A percentile compares a stretch with the other conserved stretches of the same genome.
Conservation (phyloP, 1,140 invertebrate species). For the Laupala kohalensis region DNA sequence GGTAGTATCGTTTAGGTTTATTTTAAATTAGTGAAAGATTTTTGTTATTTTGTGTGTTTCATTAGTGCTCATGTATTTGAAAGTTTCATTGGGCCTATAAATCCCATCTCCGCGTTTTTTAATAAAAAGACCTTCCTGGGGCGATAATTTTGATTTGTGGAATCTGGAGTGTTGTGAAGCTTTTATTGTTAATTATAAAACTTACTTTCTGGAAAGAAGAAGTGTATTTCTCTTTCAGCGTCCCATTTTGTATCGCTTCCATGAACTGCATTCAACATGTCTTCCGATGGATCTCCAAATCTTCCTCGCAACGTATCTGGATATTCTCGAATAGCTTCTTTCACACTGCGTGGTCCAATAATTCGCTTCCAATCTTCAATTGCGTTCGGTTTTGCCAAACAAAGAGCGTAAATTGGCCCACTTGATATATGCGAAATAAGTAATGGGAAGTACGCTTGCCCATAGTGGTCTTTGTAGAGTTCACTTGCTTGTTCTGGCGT, state of each 20-base stretch:
- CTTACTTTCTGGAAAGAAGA: conserved; percentile 75
- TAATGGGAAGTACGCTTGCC: conserved; percentile 52
- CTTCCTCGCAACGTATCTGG: conserved; percentile 56
- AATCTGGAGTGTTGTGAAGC: too few relatives aligned
- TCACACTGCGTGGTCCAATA: conserved; percentile 48
- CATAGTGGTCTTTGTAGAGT: conserved; percentile 61
- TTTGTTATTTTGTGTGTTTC: too few relatives aligned
- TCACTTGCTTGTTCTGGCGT: conserved; percentile 70
- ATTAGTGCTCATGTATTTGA: too few relatives aligned
- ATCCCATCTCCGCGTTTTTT: too few relatives aligned
- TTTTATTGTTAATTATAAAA: conserved; percentile 13
- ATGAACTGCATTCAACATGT: conserved; percentile 62
- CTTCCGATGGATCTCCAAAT: conserved; percentile 49
- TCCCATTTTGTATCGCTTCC: conserved; percentile 58
- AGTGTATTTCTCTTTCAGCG: conserved; percentile 72
- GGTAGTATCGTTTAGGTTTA: too few relatives aligned
- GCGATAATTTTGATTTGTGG: too few relatives aligned
- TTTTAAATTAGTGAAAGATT: too few relatives aligned
- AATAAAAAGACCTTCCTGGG: too few relatives aligned
- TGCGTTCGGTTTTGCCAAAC: conserved; percentile 48
- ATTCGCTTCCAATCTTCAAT: conserved; percentile 55
- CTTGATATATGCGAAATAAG: conserved; percentile 64
- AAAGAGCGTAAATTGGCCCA: conserved; percentile 53
- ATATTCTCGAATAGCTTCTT: conserved; percentile 50
- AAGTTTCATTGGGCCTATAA: too few relatives aligned